Evolutionary conservation across 1,140 invertebrate species (phyloP), one percentile per base, ranked within the genome.

Genomic region (Drosophila quadrilineata): DNA sequence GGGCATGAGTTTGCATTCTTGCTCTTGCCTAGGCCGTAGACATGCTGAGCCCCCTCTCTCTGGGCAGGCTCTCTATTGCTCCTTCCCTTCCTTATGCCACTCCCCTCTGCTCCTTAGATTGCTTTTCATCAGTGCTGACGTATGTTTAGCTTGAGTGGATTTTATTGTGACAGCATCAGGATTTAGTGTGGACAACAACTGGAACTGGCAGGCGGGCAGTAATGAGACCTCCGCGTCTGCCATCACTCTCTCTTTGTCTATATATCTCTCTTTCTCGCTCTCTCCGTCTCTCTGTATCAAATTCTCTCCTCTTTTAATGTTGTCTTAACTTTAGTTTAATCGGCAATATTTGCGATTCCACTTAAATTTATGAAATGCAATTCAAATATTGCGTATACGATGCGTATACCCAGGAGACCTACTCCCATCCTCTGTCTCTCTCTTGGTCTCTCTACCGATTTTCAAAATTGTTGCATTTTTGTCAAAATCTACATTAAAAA

Each of bases 131-230:
- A 70, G 59, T 58, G 80, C 74, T 85, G 79, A 85, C 71, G 79
- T 74, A 85, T 85, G 79, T 67, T 85, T 85, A 71, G 79, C 79
- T 85, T 85, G 79, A 85, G 79, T 85, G 74, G 79, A 85, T 85
- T 85, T 85, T 85, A 85, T 85, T 85, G 79, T 85, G 79, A 85
- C 79, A 85, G 79, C 79, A 60, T 24, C 63, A 77, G 79, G 79
- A 85, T 85, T 85, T 85, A 85, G 58, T 79, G 59, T 62, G 35
- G 80, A 85, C 71, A 75, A 56, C 71, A 85, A 75, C 74, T 82
- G 77, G 57, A 70, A 50, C 79, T 85, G 64, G 79, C 77, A 82
- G 56, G 79, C 77, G 85, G 56, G 31, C 73, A 59, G 77, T 82
- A 84, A 82, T 82, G 73, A 82, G 76, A 63, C 59, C 57, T 52